A percentile compares a stretch with the other conserved stretches of the same genome.
These are phyloP conservation scores for Stenchaetothrips biformis DNA, from an alignment of 2,888 invertebrate species.

Conservation along the genomic window DNA sequence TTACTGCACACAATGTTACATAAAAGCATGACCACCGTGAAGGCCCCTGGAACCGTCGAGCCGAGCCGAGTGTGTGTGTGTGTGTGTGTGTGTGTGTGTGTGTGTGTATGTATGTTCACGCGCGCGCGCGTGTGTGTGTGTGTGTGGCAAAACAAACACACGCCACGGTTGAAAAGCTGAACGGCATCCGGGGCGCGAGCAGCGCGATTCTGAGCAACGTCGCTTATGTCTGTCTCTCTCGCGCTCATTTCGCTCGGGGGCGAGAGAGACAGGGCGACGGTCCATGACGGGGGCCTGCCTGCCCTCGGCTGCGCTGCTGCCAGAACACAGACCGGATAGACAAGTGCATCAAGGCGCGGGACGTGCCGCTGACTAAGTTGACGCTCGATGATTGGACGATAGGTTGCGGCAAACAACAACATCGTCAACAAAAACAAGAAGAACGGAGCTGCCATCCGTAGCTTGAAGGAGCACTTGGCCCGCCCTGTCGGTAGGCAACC, in stretches of 20 bases:
- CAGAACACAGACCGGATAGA: neutral
- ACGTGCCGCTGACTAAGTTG: neutral
- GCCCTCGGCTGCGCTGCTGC: too few species aligned
- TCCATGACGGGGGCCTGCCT: too few species aligned
- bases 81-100: neutral
- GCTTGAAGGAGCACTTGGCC: neutral
- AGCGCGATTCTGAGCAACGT: neutral
- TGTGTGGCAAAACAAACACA: too few species aligned
- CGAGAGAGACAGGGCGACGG: too few species aligned
- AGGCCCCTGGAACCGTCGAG: neutral
- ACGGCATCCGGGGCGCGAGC: neutral
- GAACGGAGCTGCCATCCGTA: too few species aligned
- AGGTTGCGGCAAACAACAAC: neutral
- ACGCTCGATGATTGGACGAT: neutral
- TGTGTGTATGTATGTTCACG: too few species aligned
- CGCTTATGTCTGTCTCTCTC: neutral
- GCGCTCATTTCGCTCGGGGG: neutral
- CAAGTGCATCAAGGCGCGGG: neutral
- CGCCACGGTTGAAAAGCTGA: too few species aligned
- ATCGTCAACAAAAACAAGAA: neutral
- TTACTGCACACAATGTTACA: conserved; percentile 16
- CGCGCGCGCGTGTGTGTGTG: too few species aligned
- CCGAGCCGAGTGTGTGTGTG: neutral
- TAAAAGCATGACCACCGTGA: neutral
- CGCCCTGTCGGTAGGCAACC: too few species aligned